Evolutionary conservation across 2,797 vertebrate genomes (phyloP), one percentile per base, ranked within the genome.

Genomic region (Philypnodon macrostomus): DNA sequence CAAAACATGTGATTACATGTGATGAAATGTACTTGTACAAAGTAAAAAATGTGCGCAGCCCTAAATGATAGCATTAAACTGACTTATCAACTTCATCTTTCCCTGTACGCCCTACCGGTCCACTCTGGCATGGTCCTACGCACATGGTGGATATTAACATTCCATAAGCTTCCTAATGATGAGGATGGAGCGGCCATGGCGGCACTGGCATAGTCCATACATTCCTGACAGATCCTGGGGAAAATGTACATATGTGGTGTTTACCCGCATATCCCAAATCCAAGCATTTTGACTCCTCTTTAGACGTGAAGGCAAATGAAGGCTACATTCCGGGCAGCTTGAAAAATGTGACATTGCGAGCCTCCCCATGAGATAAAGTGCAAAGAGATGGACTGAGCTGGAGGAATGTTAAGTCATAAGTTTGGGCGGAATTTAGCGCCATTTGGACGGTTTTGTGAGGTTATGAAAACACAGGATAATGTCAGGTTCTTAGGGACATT

Each of bases 71-170:
- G n/a, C n/a, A n/a, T n/a, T n/a, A n/a, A n/a, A n/a, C n/a, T n/a
- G n/a, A n/a, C n/a, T n/a, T n/a, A n/a, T n/a, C n/a, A n/a, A n/a
- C n/a, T n/a, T n/a, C 33, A 50, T 41, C 19, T 41, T 48, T 75
- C 44, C 65, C 75, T 77, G 70, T 48, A 30, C 27, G 21, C 44
- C 64, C 31, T 31, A 62, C 47, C 57, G 60, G 71, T 64, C 62
- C 32, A 50, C 17, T 37, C 44, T 72, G 58, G 53, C 58, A 45
- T 59, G 63, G 58, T 52, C 48, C 63, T 59, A 45, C 67, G 82
- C 88, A 87, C 82, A 89, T 86, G 87, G 81, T 83, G 75, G 69
- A 87, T 77, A 89, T 90, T 89, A 90, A 88, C 85, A 89, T 88
- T 88, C 84, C 83, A 47, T 49, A 69, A 75, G 62, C 57, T 74